phyloP scores from a whole-genome alignment of 2,113 vertebrate genomes.

The Mus musculus region DNA sequence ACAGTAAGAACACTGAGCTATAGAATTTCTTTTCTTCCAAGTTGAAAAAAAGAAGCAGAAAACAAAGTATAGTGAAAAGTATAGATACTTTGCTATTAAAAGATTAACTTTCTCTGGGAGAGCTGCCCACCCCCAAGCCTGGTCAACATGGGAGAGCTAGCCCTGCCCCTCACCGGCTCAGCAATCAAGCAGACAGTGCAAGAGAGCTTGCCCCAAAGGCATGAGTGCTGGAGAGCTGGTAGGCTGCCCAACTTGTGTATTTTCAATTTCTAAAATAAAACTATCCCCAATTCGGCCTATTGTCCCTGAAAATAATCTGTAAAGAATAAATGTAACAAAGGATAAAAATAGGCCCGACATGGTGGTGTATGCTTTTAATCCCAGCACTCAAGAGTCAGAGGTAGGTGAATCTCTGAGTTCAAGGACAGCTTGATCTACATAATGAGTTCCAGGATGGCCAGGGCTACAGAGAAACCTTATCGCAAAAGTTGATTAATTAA shows the following conservation, averaged over 20 bases:
- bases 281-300: background rate
- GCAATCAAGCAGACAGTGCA: background rate
- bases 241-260: background rate
- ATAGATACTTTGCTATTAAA: background rate
- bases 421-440: background rate
- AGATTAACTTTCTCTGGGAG: background rate
- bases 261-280: conserved; percentile 40
- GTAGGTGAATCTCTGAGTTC: background rate
- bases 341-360: background rate
- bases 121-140: background rate
- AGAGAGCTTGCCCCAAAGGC: background rate
- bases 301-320: background rate
- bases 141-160: background rate
- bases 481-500: background rate
- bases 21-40: background rate
- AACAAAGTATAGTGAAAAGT: background rate
- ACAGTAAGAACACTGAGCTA: conserved; percentile 11
- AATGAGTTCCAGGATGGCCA: background rate
- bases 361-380: background rate
- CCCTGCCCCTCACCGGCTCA: background rate
- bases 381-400: background rate
- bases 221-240: background rate
- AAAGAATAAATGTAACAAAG: background rate
- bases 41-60: conserved; percentile 1
- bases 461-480: background rate